These are phyloP conservation scores for Caenorhabditis sp. DNA, from an alignment of 2,888 invertebrate species.

Conservation along the genomic window DNA sequence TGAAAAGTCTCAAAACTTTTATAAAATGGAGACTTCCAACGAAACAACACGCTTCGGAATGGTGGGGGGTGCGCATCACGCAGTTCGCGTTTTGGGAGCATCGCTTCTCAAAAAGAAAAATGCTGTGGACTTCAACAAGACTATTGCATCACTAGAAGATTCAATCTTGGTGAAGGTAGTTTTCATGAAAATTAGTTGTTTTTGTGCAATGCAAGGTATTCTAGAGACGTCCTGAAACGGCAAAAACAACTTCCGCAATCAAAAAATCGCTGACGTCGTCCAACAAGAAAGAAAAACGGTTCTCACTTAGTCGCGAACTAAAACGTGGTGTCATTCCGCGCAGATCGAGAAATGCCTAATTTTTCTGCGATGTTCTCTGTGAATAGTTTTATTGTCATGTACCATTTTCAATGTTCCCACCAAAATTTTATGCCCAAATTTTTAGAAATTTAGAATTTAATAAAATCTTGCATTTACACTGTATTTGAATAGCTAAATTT, in stretches of 20 bases:
- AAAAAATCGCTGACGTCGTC: background rate
- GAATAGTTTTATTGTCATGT: background rate
- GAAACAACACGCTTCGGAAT: conserved; percentile 6
- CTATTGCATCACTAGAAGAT: conserved; percentile 12
- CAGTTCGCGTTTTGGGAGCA: conserved; percentile 20
- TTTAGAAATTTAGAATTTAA: no score
- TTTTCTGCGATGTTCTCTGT: background rate
- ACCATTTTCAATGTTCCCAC: no score
- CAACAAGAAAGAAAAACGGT: no score
- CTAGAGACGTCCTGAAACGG: background rate
- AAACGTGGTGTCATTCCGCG: background rate
- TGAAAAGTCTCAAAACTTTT: conserved; percentile 6
- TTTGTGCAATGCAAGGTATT: background rate
- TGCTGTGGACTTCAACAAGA: conserved; percentile 10
- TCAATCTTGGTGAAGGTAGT: conserved; percentile 2
- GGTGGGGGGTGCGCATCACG: conserved; percentile 17
- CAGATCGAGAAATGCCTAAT: background rate
- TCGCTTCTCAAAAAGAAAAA: conserved; percentile 10
- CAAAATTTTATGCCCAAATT: no score
- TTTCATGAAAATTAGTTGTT: no score
- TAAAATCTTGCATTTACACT: no score
- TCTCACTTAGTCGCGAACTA: background rate
- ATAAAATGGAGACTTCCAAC: background rate
- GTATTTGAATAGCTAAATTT: no score
- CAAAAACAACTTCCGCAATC: background rate